Evolutionary conservation across 2,113 vertebrate species (phyloP), one percentile per base, ranked within the genome.

Genomic region (Orycteropus afer): DNA sequence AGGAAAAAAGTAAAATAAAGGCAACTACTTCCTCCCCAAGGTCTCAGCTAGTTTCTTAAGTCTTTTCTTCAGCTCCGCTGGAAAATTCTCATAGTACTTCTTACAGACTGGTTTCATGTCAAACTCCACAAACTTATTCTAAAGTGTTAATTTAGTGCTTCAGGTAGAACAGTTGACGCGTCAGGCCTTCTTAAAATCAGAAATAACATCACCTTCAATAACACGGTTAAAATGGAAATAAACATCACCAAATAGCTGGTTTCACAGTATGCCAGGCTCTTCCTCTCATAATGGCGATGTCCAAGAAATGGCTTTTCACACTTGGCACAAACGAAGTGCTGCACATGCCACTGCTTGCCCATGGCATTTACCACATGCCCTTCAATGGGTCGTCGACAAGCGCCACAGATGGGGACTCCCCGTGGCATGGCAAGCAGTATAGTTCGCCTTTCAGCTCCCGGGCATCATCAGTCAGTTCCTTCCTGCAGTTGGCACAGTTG

Each of bases 41-140:
- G 99, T 98, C 98, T 99, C 99, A 20, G 99, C 99, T 96, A 99
- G 98, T 98, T 99, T 99, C 98, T 99, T 99, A 86, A 99, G 99
- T 97, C 99, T 99, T 98, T 99, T 99, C 99, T 99, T 99, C 94
- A 99, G 98, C 98, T 99, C 99, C 98, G 99, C 89, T 22, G 99
- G 99, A 97, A 99, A 99, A 98, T 99, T 99, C 98, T 99, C 99
- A 0, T 99, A 99, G 97, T 99, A 99, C 97, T 99, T 99, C 99
- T 99, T 99, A 98, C 99, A 99, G 97, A 99, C 99, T 15, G 99
- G 99, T 97, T 99, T 99, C 99, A 99, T 99, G 98, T 99, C 99
- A 98, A 99, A 99, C 98, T 99, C 99, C 97, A 99, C 99, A 98
- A 99, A 99, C 98, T 99, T 99, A 98, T 99, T 99, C 98, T 51